Base-by-base conservation (phyloP, 2,888 invertebrate genomes). In the Leptopilina drosophilae region DNA sequence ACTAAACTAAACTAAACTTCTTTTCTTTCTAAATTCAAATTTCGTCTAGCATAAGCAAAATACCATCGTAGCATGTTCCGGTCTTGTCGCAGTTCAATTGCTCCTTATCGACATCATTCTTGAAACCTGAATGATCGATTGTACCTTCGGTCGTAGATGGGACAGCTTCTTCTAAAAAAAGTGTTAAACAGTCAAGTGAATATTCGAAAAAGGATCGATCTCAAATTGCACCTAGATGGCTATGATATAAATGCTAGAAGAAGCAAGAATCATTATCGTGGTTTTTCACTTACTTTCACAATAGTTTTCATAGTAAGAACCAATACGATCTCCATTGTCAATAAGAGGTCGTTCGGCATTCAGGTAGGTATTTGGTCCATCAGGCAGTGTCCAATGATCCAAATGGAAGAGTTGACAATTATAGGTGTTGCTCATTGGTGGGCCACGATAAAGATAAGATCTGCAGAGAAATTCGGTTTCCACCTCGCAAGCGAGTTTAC, bases 21-120 rank as follows among this genome's bases (percentile, higher is more conserved):
- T 20, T 1, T 20, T 20, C 20, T 33, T 33, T 33, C 5, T 33
- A 33, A 33, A 33, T 33, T 33, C 33, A 3, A 33, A 33, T 4
- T 33, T 33, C 33, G 26, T 26, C 26, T 26, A 26, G 1, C 2
- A 26, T 33, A 33, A 33, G 3, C 4, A 33, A 33, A 33, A 93
- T 94, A 98, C 98, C 98, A 92, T 98, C 97, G 90, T 98, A 98
- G 90, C 98, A 98, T 84, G 98, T 98, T 90, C 98, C 98, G 78
- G 97, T 97, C 90, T 97, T 97, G 92, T 98, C 98, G 91, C 98
- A 98, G 92, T 98, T 97, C 11, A 64, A 78, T 73, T 67, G 40
- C 11, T 67, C 49, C 2, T 64, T 20, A 14, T 14, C 4, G n/a
- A 26, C 56, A 33, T 33, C n/a, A 15, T 26, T 82, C 64, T 78